Percentiles rank a stretch among this genome's conserved stretches.
Evolutionary conservation across 2,888 invertebrate genomes (phyloP).

Genomic region (Chouioia cunea): DNA sequence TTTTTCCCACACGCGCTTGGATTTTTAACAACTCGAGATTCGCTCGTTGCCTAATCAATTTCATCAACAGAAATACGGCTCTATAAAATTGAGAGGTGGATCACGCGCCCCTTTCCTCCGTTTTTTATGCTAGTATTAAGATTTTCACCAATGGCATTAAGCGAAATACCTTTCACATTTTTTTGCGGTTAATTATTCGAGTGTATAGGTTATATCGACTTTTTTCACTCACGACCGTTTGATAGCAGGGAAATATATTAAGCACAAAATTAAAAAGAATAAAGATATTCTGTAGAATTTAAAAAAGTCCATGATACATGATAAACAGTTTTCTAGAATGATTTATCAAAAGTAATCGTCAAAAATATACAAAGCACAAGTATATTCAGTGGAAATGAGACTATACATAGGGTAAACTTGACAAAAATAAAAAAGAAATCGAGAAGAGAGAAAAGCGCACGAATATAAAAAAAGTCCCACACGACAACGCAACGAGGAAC

Average conservation of each 20-base stretch:
- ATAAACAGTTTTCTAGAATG: too few species aligned
- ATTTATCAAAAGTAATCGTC: too few species aligned
- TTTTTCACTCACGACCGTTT: too few species aligned
- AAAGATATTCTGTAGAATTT: too few species aligned
- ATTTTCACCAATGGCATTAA: slow-evolving; percentile 59
- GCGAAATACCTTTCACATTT: slow-evolving; percentile 56
- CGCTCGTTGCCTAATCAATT: slow-evolving; percentile 21
- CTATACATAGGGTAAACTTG: neutral
- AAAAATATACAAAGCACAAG: too few species aligned
- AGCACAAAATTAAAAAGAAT: too few species aligned
- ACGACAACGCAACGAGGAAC: slow-evolving; percentile 29
- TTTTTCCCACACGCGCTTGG: neutral
- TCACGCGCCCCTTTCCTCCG: slow-evolving; percentile 54
- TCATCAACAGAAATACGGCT: slow-evolving; percentile 35
- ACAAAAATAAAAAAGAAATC: slow-evolving; percentile 1
- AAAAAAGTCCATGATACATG: slow-evolving; percentile 1
- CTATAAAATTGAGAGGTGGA: slow-evolving; percentile 33
- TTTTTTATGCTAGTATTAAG: slow-evolving; percentile 62
- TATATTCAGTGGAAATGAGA: neutral
- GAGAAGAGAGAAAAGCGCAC: neutral
- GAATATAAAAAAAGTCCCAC: slow-evolving; percentile 28
- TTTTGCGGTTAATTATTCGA: too few species aligned
- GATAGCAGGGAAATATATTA: too few species aligned
- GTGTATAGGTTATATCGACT: too few species aligned
- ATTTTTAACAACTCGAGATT: neutral